These are phyloP conservation scores for Serrognathus titanus DNA, from an alignment of 2,888 invertebrate species.

Conservation along the genomic window DNA sequence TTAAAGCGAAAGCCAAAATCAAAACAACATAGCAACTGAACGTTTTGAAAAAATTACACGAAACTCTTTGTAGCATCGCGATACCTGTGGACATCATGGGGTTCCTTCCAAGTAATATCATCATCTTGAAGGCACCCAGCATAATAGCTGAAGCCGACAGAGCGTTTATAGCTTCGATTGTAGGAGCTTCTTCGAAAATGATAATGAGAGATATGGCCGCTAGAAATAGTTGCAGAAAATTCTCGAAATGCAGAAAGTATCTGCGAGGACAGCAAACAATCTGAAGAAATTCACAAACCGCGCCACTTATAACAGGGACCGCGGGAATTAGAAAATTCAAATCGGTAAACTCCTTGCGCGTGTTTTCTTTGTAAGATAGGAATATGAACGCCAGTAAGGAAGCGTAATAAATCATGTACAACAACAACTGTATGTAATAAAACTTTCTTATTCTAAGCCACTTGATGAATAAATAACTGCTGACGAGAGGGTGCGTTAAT, in stretches of 20 bases:
- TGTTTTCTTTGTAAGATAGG: conserved; percentile 58
- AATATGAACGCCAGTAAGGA: conserved; percentile 69
- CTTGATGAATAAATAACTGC: conserved; percentile 76
- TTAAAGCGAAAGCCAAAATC: conserved; percentile 76
- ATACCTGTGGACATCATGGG: conserved; percentile 78
- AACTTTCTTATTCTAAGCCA: conserved; percentile 75
- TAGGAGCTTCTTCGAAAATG: conserved; percentile 51
- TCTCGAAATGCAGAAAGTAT: conserved; percentile 69
- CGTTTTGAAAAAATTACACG: conserved; percentile 76
- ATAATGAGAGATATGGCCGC: conserved; percentile 63
- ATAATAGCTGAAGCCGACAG: conserved; percentile 71
- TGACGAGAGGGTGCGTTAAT: conserved; percentile 74
- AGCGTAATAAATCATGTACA: conserved; percentile 67
- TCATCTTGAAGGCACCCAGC: conserved; percentile 71
- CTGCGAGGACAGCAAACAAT: conserved; percentile 62
- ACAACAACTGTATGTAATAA: conserved; percentile 68
- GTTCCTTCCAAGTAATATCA: conserved; percentile 74
- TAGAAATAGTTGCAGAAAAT: conserved; percentile 69
- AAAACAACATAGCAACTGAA: conserved; percentile 76
- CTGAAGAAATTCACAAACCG: conserved; percentile 65
- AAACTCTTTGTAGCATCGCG: conserved; percentile 79
- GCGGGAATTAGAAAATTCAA: conserved; percentile 26
- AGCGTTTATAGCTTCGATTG: conserved; percentile 57
- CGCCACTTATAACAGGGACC: conserved; percentile 57
- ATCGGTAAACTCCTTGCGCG: conserved; percentile 41